These are phyloP conservation scores for Thamnophis elegans DNA, from an alignment of 2,797 vertebrate species.

Conservation along the genomic window DNA sequence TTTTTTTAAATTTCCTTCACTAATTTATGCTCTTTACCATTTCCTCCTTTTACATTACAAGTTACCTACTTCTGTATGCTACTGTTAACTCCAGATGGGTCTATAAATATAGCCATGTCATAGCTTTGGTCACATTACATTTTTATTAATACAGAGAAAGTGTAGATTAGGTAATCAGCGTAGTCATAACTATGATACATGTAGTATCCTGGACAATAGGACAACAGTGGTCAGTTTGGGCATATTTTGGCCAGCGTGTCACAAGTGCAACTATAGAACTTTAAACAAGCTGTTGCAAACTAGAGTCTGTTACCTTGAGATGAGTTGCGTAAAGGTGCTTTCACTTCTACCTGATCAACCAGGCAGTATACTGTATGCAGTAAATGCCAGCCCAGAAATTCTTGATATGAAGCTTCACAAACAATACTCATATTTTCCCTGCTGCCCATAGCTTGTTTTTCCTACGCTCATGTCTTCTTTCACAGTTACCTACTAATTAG, in stretches of 20 bases:
- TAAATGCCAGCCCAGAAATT: neutral
- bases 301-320: neutral
- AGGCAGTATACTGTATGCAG: neutral
- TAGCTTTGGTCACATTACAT: neutral
- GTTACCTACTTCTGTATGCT: neutral
- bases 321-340: neutral
- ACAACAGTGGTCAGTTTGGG: neutral
- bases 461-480: neutral
- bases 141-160: neutral
- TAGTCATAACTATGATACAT: neutral
- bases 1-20: neutral
- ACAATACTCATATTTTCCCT: neutral
- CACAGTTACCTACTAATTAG: constrained; percentile 17
- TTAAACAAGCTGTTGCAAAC: neutral
- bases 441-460: constrained; percentile 12
- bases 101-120: neutral
- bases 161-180: neutral
- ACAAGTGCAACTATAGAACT: neutral
- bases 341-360: neutral
- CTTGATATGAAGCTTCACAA: neutral
- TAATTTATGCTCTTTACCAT: neutral
- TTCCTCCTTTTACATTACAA: neutral
- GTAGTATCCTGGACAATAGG: neutral
- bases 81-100: neutral
- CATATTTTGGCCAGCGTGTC: neutral